Base-by-base conservation (phyloP, 2,113 vertebrate genomes). In the Passer montanus region DNA sequence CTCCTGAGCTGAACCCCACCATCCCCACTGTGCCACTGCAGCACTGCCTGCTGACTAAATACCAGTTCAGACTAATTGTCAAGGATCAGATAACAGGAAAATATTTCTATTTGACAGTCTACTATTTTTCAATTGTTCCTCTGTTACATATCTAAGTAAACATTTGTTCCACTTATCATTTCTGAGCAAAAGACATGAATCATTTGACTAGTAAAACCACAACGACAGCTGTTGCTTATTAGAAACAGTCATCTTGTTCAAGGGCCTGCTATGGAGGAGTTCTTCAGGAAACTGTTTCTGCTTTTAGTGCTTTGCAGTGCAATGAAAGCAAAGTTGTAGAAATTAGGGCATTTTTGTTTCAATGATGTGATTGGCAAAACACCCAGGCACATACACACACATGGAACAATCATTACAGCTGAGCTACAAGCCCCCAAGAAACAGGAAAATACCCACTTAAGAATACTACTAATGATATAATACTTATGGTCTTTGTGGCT, bases 131-230 rank as follows among this genome's bases (percentile, higher is more conserved):
- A 96, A 87, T 97, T 98, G 98, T 98, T 98, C 94, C 95, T 98
- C 94, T 98, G 98, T 98, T 98, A 98, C 97, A 97, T 97, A 97
- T 97, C 97, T 97, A 97, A 98, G 98, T 98, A 98, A 99, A 99
- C 98, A 98, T 98, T 98, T 98, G 98, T 98, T 98, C 98, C 98
- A 98, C 97, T 98, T 98, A 98, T 98, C 98, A 97, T 98, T 98
- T 98, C 98, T 97, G 97, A 97, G 97, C 97, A 98, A 97, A 97
- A 97, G 98, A 98, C 98, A 98, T 98, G 98, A 98, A 98, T 98
- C 98, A 98, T 96, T 98, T 93, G 96, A 98, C 97, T 97, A 96
- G 95, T 94, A 98, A 98, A 98, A 98, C 98, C 97, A 85, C 98
- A 98, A 94, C 91, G 96, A 96, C 98, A 98, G 98, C 98, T 98